phyloP scores from a whole-genome alignment of 2,797 vertebrate genomes.

The Sphenopsis melanotis region DNA sequence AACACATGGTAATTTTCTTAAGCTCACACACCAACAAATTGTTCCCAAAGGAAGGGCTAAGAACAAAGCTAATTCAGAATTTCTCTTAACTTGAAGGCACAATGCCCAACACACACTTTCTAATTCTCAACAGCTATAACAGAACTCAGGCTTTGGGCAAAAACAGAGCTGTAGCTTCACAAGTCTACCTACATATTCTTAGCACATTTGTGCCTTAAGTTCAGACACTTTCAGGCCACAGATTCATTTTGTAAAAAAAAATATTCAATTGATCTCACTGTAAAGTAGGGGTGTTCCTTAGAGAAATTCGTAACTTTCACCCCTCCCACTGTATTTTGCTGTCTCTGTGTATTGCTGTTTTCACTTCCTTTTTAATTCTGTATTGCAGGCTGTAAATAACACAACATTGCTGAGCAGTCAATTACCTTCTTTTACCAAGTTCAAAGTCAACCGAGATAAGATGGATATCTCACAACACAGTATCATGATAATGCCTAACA shows the following conservation, averaged over 20 bases:
- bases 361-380: slow-evolving; percentile 10
- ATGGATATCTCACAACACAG: not conserved
- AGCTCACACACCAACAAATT: not conserved
- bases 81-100: not conserved
- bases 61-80: not conserved
- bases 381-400: not conserved
- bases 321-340: not conserved
- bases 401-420: not conserved
- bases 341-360: not conserved
- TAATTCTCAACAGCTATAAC: not conserved
- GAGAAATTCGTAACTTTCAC: not conserved
- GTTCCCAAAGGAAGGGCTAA: not conserved
- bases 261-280: not conserved
- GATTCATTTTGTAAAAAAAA: not conserved
- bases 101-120: not conserved
- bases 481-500: not conserved
- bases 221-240: not conserved
- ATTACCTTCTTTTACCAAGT: not conserved
- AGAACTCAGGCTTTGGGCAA: not conserved
- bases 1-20: not conserved
- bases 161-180: not conserved
- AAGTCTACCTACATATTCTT: not conserved
- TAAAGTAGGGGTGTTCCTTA: not conserved
- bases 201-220: not conserved
- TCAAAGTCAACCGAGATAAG: slow-evolving; percentile 43